Conservation (phyloP, 1,140 invertebrate species). For the Uloborus diversus region DNA sequence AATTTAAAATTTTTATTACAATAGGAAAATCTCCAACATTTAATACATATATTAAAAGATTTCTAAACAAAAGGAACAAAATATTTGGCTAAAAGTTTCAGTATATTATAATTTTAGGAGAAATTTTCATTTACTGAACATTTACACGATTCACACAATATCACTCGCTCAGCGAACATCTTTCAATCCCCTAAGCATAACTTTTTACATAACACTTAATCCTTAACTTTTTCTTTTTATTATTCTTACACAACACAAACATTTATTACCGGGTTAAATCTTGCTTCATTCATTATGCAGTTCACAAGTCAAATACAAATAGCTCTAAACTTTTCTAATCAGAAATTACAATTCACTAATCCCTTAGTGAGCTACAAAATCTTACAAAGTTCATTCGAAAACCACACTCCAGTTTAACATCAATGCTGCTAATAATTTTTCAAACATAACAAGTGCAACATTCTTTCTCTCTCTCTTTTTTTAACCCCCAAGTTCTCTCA, state of each 20-base stretch:
- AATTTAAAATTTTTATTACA: neutral
- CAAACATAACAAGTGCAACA: too few species aligned
- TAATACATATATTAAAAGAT: neutral
- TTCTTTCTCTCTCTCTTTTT: neutral
- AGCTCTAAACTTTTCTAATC: conserved; percentile 19
- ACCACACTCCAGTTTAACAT: too few species aligned
- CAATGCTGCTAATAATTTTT: too few species aligned
- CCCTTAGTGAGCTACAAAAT: neutral
- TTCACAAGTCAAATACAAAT: conserved; percentile 22
- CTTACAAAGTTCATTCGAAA: too few species aligned
- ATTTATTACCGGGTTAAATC: conserved; percentile 47
- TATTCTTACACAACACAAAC: conserved; percentile 23
- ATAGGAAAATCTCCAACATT: neutral
- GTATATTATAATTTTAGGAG: too few species aligned
- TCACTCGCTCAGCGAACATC: conserved; percentile 27
- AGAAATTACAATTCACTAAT: conserved; percentile 2
- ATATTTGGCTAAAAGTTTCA: too few species aligned
- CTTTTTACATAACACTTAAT: neutral
- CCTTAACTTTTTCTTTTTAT: neutral
- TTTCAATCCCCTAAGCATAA: conserved; percentile 12
- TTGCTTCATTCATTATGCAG: neutral
- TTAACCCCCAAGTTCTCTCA: neutral
- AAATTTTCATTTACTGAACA: too few species aligned
- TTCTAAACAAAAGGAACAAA: too few species aligned
- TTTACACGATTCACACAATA: neutral